Conservation (phyloP, 2,888 invertebrate species). For the Periphyllus acericola region DNA sequence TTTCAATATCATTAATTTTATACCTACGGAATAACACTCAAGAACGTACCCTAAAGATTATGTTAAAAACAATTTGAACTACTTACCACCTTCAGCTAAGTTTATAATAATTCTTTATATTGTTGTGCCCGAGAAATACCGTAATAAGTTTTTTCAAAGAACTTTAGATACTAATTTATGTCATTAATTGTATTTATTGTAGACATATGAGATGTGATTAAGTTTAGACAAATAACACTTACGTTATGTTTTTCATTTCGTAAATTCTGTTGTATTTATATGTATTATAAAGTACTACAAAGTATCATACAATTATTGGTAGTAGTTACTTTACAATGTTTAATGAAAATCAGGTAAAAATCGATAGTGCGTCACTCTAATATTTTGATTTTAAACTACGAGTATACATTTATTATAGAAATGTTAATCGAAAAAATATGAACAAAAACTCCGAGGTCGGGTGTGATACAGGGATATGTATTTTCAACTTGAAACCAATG, state of each 20-base stretch:
- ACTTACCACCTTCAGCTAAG: not conserved
- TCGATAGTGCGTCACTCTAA: not conserved
- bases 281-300: not conserved
- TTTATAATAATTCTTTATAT: not conserved
- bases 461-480: no score
- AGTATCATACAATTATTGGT: not conserved
- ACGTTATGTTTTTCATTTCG: not conserved
- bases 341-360: not conserved
- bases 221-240: slow-evolving; percentile 5
- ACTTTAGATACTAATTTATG: slow-evolving; percentile 19
- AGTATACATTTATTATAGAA: not conserved
- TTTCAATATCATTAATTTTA: not conserved
- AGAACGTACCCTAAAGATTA: slow-evolving; percentile 17
- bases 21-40: not conserved
- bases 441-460: no score
- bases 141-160: slow-evolving; percentile 18
- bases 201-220: not conserved
- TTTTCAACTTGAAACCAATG: no score
- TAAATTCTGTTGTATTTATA: not conserved
- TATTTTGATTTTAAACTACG: not conserved
- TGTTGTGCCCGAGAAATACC: not conserved
- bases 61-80: slow-evolving; percentile 19
- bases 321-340: not conserved
- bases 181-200: not conserved
- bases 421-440: not conserved